Evolutionary conservation across 2,797 vertebrate genomes (phyloP).

Genomic region (Epinephelus malabaricus): DNA sequence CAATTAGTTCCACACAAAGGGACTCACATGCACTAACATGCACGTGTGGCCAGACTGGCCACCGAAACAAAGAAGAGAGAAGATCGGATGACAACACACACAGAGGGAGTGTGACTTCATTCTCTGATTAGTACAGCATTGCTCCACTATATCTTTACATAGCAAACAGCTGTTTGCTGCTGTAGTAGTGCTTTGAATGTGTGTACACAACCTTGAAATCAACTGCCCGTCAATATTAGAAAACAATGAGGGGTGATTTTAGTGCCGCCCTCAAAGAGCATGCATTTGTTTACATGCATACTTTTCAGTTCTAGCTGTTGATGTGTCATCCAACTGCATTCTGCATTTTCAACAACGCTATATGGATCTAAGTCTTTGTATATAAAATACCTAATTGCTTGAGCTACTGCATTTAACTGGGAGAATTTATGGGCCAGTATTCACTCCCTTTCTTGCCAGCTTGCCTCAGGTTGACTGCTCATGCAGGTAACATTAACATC

Average conservation of each 20-base stretch:
- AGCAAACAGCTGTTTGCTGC: too few species aligned
- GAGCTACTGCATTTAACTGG: conserved; percentile 43
- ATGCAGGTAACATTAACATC: conserved; percentile 56
- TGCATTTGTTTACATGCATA: conserved; percentile 23
- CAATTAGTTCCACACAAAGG: too few species aligned
- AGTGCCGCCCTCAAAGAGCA: conserved; percentile 2
- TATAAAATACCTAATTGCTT: conserved; percentile 46
- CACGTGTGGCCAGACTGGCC: too few species aligned
- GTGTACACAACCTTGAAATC: too few species aligned
- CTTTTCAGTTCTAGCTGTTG: conserved; percentile 15
- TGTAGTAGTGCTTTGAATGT: too few species aligned
- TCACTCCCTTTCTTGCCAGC: conserved; percentile 25
- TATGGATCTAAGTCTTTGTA: conserved; percentile 28
- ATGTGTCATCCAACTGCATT: conserved; percentile 43
- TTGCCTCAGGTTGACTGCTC: conserved; percentile 59
- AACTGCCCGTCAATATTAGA: neutral
- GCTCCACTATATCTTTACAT: too few species aligned
- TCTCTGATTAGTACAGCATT: too few species aligned
- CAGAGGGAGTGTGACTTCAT: too few species aligned
- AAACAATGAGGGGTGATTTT: conserved; percentile 11
- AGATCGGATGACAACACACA: too few species aligned
- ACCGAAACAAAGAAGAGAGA: too few species aligned
- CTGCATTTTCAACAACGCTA: conserved; percentile 28
- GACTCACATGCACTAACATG: too few species aligned
- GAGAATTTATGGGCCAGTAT: conserved; percentile 30